Conservation (phyloP, 2,888 invertebrate genomes). For the Stictocephala bisonia region DNA sequence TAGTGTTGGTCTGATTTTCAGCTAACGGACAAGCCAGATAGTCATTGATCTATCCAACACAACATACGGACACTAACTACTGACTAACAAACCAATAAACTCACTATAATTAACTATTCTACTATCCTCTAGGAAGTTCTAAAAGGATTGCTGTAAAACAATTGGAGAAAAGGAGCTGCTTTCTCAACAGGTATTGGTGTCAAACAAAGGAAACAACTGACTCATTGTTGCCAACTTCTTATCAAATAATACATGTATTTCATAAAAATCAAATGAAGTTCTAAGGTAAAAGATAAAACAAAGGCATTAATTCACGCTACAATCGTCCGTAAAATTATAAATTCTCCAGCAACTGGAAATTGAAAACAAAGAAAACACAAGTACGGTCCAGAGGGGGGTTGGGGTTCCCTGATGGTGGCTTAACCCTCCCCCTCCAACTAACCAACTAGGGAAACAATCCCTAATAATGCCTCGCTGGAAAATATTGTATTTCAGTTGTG, state of each 20-base stretch:
- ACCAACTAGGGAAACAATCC: conserved; percentile 28
- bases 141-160: no score
- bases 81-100: no score
- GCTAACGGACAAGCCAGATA: no score
- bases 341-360: conserved; percentile 29
- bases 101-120: no score
- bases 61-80: no score
- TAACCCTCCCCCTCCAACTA: background rate
- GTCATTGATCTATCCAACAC: no score
- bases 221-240: conserved; percentile 32
- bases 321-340: conserved; percentile 6
- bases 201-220: no score
- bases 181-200: no score
- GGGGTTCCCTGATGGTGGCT: conserved; percentile 19
- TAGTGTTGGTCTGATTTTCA: no score
- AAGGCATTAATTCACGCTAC: conserved; percentile 15
- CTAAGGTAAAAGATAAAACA: conserved; percentile 23
- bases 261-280: conserved; percentile 25
- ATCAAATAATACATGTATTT: conserved; percentile 24
- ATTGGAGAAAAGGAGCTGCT: no score
- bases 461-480: conserved; percentile 29
- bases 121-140: no score
- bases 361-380: conserved; percentile 36
- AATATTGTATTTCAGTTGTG: conserved; percentile 39
- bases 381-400: conserved; percentile 7